Evolutionary conservation across 2,888 invertebrate species (phyloP), one percentile per base, ranked within the genome.

Genomic region (Acleris emargana): DNA sequence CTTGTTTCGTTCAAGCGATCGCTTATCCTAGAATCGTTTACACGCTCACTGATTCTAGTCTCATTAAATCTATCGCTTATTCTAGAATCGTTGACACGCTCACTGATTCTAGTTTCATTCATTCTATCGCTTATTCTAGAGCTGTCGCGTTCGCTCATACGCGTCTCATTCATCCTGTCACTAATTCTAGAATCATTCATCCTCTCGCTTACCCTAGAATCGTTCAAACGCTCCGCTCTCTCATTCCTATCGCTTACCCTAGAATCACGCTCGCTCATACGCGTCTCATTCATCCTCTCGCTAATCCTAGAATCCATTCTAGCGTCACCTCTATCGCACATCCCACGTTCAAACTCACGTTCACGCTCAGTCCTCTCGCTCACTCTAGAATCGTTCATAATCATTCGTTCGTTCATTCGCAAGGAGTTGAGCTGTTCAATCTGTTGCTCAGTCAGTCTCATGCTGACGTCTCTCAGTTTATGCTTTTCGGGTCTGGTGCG

Each of bases 401-500:
- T 43, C 7, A 45, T 45, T n/a, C 66, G 51, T 16, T 61, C 64
- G 47, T 58, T 58, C 77, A 83, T 78, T 71, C 85, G 74, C 76
- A 83, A 75, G 0, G 80, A 78, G 38, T 76, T 68, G 11, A 63
- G 38, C 38, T 83, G 80, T 63, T 82, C 80, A 3, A 81, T 76
- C 55, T 83, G 83, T 67, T 82, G 81, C 71, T 83, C 83, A 0
- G 80, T 81, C 1, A 83, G 25, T 62, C 83, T 70, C 3, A 80
- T 83, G 61, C 79, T 81, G 1, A 80, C 67, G 13, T 83, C 83
- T 63, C 77, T 83, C 5, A 85, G 75, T 32, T 82, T 67, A 63
- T 87, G 87, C 76, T 88, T 89, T 25, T 88, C 87, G 1, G 74
- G 64, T 60, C 89, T 70, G 0, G 88, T 88, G 17, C 91, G 76